Percentiles rank a stretch among this genome's conserved stretches.
Evolutionary conservation across 2,113 vertebrate genomes (phyloP).

Genomic region (zebrafish (Danio rerio)): GRCz12tu NC_133184.1:56006501-56007000

Average conservation of each 20-base stretch:
- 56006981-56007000: not conserved
- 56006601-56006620: not conserved
- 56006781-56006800: conserved; percentile 44
- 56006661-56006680: conserved; percentile 20
- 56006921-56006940: too few species aligned
- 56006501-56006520: too few species aligned
- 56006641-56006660: conserved; percentile 23
- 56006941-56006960: too few species aligned
- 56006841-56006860: conserved; percentile 30
- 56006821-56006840: conserved; percentile 26
- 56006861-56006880: conserved; percentile 4
- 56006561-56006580: too few species aligned
- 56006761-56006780: conserved; percentile 41
- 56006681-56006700: conserved; percentile 44
- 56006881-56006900: not conserved
- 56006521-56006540: too few species aligned
- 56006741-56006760: conserved; percentile 31
- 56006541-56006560: too few species aligned
- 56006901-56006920: not conserved
- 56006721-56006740: conserved; percentile 37
- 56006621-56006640: conserved; percentile 7
- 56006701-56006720: conserved; percentile 51
- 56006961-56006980: not conserved
- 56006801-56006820: conserved; percentile 36
- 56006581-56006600: too few species aligned